Percentiles rank a stretch among this genome's conserved stretches.
Conservation (phyloP, 2,113 vertebrate species). For the Gobius niger region DNA sequence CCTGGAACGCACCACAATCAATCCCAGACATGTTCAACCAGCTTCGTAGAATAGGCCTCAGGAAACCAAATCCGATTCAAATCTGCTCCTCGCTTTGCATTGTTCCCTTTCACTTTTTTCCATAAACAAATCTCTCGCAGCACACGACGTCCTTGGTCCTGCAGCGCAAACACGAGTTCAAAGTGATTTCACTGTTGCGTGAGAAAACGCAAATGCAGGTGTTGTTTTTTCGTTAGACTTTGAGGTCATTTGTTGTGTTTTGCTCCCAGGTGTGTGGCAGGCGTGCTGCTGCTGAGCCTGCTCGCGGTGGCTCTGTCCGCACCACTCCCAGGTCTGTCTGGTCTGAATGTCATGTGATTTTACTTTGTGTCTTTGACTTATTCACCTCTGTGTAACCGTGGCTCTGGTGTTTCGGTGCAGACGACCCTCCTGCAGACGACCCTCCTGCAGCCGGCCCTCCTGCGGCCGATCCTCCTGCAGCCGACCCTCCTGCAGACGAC, state of each 20-base stretch:
- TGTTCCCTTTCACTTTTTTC: too few relatives aligned
- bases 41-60: too few relatives aligned
- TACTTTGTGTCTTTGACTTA: neutral
- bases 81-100: too few relatives aligned
- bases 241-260: neutral
- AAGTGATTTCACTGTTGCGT: too few relatives aligned
- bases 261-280: neutral
- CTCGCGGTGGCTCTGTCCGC: neutral
- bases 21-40: too few relatives aligned
- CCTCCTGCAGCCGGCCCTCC: too few relatives aligned
- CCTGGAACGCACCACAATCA: too few relatives aligned
- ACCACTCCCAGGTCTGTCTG: constrained; percentile 3
- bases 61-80: too few relatives aligned
- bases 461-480: too few relatives aligned
- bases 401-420: neutral
- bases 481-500: neutral
- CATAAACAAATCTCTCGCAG: too few relatives aligned
- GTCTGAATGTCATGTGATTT: neutral
- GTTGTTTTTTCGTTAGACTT: neutral
- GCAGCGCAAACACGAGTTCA: too few relatives aligned
- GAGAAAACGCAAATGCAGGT: neutral
- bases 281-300: neutral
- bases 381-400: neutral
- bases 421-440: neutral
- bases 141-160: too few relatives aligned